Evolutionary conservation across 2,797 vertebrate genomes (phyloP).

Genomic region (Syndactyla subalaris): DNA sequence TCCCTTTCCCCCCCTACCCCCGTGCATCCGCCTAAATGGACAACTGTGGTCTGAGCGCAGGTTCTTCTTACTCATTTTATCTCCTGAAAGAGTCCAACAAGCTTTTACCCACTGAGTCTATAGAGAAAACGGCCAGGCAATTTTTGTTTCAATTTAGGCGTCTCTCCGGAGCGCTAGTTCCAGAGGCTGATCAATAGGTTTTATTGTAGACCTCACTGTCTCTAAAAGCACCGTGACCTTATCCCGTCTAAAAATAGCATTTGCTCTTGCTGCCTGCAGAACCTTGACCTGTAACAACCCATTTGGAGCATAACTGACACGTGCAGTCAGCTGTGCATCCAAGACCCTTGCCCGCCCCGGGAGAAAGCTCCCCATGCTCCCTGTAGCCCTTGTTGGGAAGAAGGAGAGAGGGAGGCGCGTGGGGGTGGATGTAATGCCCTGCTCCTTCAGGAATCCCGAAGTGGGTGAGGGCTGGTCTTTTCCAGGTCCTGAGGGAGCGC

Average conservation of each 20-base stretch:
- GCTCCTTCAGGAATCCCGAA: not conserved
- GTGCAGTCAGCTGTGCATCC: conserved; percentile 81
- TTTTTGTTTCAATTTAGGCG: conserved; percentile 82
- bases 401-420: not conserved
- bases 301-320: conserved; percentile 85
- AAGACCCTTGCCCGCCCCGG: conserved; percentile 34
- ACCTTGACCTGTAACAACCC: conserved; percentile 86
- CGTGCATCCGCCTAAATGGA: conserved; percentile 64
- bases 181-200: conserved; percentile 87
- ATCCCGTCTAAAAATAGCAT: conserved; percentile 84
- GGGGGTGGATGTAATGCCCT: not conserved
- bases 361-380: not conserved
- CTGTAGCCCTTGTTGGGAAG: not conserved
- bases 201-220: conserved; percentile 85
- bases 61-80: conserved; percentile 74
- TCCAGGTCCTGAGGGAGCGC: rapidly evolving
- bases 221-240: conserved; percentile 85
- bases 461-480: not conserved
- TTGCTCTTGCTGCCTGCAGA: conserved; percentile 81
- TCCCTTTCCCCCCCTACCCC: not conserved
- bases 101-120: conserved; percentile 74
- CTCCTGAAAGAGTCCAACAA: conserved; percentile 76
- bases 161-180: conserved; percentile 81
- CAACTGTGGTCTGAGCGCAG: conserved; percentile 26
- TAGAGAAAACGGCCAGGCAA: conserved; percentile 75